Evolutionary conservation across 2,113 vertebrate genomes (phyloP), one percentile per base, ranked within the genome.

Genomic region (Todiramphus chloris): DNA sequence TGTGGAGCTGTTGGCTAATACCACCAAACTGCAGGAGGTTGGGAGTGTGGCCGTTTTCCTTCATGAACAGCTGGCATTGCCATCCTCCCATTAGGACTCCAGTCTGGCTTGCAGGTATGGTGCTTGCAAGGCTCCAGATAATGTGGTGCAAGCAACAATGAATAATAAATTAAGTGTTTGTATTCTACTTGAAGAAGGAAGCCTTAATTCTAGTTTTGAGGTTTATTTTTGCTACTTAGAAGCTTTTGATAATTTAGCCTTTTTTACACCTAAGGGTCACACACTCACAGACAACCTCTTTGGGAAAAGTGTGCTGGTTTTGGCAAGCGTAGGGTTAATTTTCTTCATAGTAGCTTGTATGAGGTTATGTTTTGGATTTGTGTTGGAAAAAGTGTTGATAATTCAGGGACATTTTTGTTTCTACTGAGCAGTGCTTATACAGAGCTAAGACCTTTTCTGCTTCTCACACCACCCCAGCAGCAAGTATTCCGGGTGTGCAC

Each of bases 131-230:
- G 44, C 50, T 74, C 41, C 83, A n/a, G 6, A 56, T 17, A 8
- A 53, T 0, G 0, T 8, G 48, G 1, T 60, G 35, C 5, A 62
- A 84, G 27, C 27, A 85, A 24, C 13, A 48, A 27, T 1, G 5
- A 41, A 19, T 66, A 72, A n/a, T 41, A 48, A 51, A 51, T 46
- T 27, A 60, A 53, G 39, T 5, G 6, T 9, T 31, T 35, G 10
- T 10, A 14, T 51, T 74, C 72, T 27, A 48, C 35, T 30, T 35
- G 3, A 58, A 90, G 31, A 51, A 14, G 19, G 69, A 87, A 85
- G 4, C 11, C 30, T 30, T 48, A 23, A 58, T 75, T 43, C 27
- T 24, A 11, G 23, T 7, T 41, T 81, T 9, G 4, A 21, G 13
- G 3, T 8, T 77, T 64, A 27, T 50, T 84, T 85, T 79, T 88